Evolutionary conservation across 2,113 vertebrate species (phyloP), one percentile per base, ranked within the genome.

Genomic region (Peromyscus maniculatus): DNA sequence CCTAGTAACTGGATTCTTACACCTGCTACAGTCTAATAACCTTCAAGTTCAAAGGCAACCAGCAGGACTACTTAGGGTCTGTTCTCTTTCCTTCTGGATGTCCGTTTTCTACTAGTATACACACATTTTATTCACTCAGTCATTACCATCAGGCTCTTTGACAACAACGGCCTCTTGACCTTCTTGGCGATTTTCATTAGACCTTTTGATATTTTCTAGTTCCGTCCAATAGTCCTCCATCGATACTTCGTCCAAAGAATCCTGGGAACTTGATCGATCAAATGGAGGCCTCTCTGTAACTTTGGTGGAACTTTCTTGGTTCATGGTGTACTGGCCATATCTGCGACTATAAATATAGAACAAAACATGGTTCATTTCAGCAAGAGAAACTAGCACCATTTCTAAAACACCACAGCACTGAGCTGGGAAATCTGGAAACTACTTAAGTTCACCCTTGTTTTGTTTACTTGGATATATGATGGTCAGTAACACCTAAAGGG

Each of bases 191-290:
- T 97, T 98, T 97, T 98, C 98, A 98, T 90, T 98, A 94, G 97
- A 99, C 98, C 98, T 98, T 83, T 99, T 98, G 97, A 99, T 99
- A 79, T 99, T 98, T 98, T 99, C 99, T 93, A 99, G 91, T 98
- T 99, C 99, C 69, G 97, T 99, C 99, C 99, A 99, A 90, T 99
- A 99, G 97, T 99, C 99, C 66, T 99, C 99, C 99, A 99, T 98
- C 78, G 99, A 99, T 26, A 99, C 93, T 94, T 99, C 99, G 91
- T 99, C 99, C 98, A 99, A 98, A 28, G 99, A 99, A 98, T 99
- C 99, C 99, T 99, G 99, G 39, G 99, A 99, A 97, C 92, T 98
- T 8, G 99, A 99, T 46, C 98, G 98, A 95, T 98, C 98, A 93
- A 99, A 98, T 0, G 97, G 97, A 22, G 98, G 97, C 92, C 97